Base-by-base conservation (phyloP, 1,140 invertebrate genomes). In the Copidosoma floridanum region DNA sequence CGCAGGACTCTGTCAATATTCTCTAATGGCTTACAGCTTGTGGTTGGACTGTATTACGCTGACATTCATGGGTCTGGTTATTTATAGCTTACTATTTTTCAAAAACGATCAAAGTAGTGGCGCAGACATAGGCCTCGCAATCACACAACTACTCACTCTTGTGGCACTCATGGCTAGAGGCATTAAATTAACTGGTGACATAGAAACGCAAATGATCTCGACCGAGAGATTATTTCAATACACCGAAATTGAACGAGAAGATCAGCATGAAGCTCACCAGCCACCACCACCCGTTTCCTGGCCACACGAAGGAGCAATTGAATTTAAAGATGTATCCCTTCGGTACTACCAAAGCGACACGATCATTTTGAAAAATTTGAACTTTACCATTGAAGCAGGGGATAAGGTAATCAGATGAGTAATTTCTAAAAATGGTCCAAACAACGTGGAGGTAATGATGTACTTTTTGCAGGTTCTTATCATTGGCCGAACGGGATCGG, bases 151-250 rank as follows among this genome's bases (percentile, higher is more conserved):
- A 3, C 86, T 92, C 35, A 83, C 85, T 0, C 76, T 95, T 55
- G 88, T 87, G 21, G 88, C 88, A 1, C 85, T 90, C 78, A 85
- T 94, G 55, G 90, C 93, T 78, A 92, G 88, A 85, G 89, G 88
- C 12, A 87, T 93, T 58, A 79, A 89, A 50, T 89, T 93, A 73
- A 87, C 86, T 10, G 87, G 85, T 16, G 85, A 86, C 68, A 79
- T 86, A 10, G 83, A 85, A 68, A 91, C 88, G 61, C 86, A 92
- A 75, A 90, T 94, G 86, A 91, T 89, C 1, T 89, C 88, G 55
- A 88, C 91, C 3, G 89, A 92, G 75, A 80, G 89, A 64, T 81
- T 91, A 2, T 66, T 89, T 23, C 86, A 92, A 66, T 92, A 91
- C 70, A 85, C 85, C 0, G 80, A 83, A 51, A 70, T 91, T 2